These are phyloP conservation scores for Sebastes variabilis DNA, from an alignment of 2,797 vertebrate species.

Conservation along the genomic window DNA sequence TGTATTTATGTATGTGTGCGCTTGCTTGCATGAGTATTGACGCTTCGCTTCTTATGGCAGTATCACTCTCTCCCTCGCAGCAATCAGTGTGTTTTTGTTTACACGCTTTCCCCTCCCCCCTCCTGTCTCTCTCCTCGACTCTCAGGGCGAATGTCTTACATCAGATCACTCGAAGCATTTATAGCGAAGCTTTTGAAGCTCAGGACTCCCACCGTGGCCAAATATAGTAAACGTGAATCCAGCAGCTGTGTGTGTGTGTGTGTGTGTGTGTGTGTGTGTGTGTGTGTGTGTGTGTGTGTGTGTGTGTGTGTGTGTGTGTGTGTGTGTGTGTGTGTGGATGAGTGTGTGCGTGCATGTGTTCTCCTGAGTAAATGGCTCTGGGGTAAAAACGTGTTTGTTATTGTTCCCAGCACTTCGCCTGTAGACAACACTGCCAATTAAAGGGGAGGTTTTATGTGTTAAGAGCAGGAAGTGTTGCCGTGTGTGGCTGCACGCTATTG, in stretches of 20 bases:
- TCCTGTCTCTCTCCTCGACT: constrained; percentile 31
- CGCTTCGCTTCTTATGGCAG: constrained; percentile 11
- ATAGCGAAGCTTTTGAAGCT: constrained; percentile 79
- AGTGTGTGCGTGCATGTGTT: constrained; percentile 39
- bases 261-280: constrained; percentile 9
- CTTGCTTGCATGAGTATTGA: constrained; percentile 1
- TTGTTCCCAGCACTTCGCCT: constrained; percentile 78
- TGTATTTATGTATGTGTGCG: background rate
- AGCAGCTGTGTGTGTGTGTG: constrained; percentile 42
- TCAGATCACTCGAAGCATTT: constrained; percentile 76
- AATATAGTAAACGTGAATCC: constrained; percentile 79
- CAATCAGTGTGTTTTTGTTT: constrained; percentile 66
- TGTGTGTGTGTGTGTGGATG: constrained; percentile 26
- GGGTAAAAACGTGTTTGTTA: constrained; percentile 82
- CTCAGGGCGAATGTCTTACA: constrained; percentile 66
- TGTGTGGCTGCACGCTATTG: constrained; percentile 73
- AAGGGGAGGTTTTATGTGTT: constrained; percentile 79
- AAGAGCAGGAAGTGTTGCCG: constrained; percentile 77
- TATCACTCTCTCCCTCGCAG: constrained; percentile 20
- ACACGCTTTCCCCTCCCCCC: constrained; percentile 30
- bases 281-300: constrained; percentile 28
- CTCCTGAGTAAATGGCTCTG: constrained; percentile 70
- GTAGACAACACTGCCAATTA: constrained; percentile 79
- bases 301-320: constrained; percentile 23
- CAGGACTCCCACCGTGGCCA: constrained; percentile 75